A percentile compares a stretch with the other conserved stretches of the same genome.
phyloP scores from a whole-genome alignment of 2,888 invertebrate species.

The Drosophila melanosoma region DNA sequence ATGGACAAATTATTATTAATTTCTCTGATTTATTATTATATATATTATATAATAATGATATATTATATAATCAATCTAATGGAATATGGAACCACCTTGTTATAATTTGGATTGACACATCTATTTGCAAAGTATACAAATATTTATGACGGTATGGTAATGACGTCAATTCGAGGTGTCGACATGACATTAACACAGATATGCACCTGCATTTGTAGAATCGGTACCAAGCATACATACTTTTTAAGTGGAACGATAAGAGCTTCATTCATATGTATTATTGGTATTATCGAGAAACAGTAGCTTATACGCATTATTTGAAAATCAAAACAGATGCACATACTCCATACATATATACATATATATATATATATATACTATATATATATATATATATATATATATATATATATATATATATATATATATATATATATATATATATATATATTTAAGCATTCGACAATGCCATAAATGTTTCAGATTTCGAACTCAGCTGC shows the following conservation, averaged over 20 bases:
- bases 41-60: background rate
- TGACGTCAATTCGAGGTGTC: conserved; percentile 64
- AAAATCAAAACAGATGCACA: conserved; percentile 39
- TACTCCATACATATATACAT: conserved; percentile 5
- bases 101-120: conserved; percentile 1
- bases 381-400: conserved; percentile 3
- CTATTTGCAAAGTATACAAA: background rate
- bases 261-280: conserved; percentile 36
- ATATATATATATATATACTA: conserved; percentile 4
- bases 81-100: conserved; percentile 11
- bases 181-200: conserved; percentile 62
- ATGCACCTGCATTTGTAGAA: conserved; percentile 5
- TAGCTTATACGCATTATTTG: conserved; percentile 23
- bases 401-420: background rate
- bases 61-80: background rate
- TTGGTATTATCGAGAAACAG: conserved; percentile 63
- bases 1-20: background rate
- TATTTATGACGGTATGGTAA: conserved; percentile 9
- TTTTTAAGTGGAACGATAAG: conserved; percentile 34
- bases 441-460: conserved; percentile 9
- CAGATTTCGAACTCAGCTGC: conserved; percentile 11
- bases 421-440: too few species aligned
- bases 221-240: conserved; percentile 5
- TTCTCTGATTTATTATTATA: background rate
- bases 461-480: conserved; percentile 8